Evolutionary conservation across 1,140 invertebrate species (phyloP).

Genomic region (Musca domestica): DNA sequence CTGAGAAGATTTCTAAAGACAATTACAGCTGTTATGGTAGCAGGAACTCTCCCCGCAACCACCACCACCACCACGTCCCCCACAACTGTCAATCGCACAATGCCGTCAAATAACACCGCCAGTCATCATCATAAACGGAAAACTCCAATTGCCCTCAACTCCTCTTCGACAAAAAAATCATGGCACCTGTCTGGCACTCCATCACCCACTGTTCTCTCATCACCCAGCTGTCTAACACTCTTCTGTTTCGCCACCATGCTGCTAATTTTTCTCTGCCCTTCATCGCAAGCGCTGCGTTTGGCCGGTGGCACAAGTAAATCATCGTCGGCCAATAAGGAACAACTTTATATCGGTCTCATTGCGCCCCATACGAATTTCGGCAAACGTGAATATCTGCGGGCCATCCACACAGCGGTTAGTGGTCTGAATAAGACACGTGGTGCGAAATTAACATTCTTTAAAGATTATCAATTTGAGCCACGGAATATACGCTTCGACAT

Average conservation of each 20-base stretch:
- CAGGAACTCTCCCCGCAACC: neutral
- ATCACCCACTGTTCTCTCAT: too few relatives aligned
- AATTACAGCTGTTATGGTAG: slow-evolving; percentile 9
- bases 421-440: slow-evolving; percentile 60
- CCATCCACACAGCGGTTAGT: slow-evolving; percentile 64
- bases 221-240: neutral
- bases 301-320: slow-evolving; percentile 39
- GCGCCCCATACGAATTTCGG: slow-evolving; percentile 60
- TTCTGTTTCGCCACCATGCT: slow-evolving; percentile 3
- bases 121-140: too few relatives aligned
- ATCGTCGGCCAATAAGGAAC: slow-evolving; percentile 46
- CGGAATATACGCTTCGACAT: slow-evolving; percentile 64
- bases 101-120: too few relatives aligned
- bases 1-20: neutral
- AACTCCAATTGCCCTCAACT: neutral
- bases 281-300: slow-evolving; percentile 35
- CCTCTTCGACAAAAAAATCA: neutral
- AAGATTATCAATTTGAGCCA: slow-evolving; percentile 63
- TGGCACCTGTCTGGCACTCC: too few relatives aligned
- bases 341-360: slow-evolving; percentile 58
- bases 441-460: slow-evolving; percentile 62
- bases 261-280: slow-evolving; percentile 30
- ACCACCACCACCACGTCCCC: too few relatives aligned
- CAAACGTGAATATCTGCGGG: slow-evolving; percentile 65
- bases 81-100: too few relatives aligned